Evolutionary conservation across 30 jellyfish, hydroid and myxozoan genomes (phyloP).

Genomic region (Chrysaora quinquecirrha): DNA sequence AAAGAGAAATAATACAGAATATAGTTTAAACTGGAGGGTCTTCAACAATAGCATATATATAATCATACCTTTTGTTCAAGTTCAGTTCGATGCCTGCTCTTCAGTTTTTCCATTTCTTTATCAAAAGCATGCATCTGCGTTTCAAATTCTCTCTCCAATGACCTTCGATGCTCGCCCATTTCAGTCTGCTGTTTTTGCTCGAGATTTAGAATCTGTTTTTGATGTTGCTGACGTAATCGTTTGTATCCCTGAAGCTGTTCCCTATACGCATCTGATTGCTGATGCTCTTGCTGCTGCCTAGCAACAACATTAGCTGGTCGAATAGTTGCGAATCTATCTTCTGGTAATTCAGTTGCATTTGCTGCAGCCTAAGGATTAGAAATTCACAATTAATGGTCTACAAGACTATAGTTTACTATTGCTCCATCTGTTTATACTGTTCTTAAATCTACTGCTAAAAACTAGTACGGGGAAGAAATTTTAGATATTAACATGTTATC

Average conservation of each 20-base stretch:
- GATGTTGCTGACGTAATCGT: constrained; percentile 97
- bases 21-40: too few species aligned
- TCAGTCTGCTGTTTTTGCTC: constrained; percentile 93
- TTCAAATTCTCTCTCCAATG: constrained; percentile 95
- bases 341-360: constrained; percentile 51
- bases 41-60: too few species aligned
- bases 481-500: too few species aligned
- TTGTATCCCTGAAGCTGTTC: constrained; percentile 99
- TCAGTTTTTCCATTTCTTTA: constrained; percentile 94
- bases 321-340: constrained; percentile 93
- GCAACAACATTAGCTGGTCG: constrained; percentile 99
- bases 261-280: constrained; percentile 95
- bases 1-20: too few species aligned
- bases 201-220: constrained; percentile 77
- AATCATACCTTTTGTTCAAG: constrained; percentile 82
- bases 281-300: constrained; percentile 98
- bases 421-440: too few species aligned
- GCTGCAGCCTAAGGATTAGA: constrained; percentile 46
- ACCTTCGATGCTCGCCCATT: constrained; percentile 93
- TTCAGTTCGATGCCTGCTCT: constrained; percentile 82
- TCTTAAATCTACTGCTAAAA: too few species aligned
- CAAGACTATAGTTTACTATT: too few species aligned
- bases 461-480: too few species aligned
- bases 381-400: too few species aligned
- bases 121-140: constrained; percentile 97